These are phyloP conservation scores for Mastacembelus armatus DNA, from an alignment of 2,797 vertebrate genomes.

Conservation along the genomic window DNA sequence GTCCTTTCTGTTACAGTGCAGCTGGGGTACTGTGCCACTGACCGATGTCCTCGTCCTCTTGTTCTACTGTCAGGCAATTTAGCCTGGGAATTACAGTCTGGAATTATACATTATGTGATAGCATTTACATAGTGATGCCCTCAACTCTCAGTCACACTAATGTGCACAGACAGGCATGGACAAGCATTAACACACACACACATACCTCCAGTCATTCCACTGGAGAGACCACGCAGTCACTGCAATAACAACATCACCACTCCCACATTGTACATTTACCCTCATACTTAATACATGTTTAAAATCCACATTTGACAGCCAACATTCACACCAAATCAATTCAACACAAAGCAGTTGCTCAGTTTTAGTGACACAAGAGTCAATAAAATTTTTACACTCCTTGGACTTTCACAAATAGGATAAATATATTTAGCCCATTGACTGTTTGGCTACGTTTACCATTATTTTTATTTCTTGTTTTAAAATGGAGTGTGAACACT, in stretches of 20 bases:
- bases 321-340: too few species aligned
- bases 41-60: slow-evolving; percentile 3
- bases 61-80: slow-evolving; percentile 29
- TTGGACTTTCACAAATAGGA: too few species aligned
- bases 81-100: slow-evolving; percentile 39
- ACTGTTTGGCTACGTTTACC: too few species aligned
- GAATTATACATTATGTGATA: slow-evolving; percentile 50
- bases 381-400: too few species aligned
- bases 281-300: too few species aligned
- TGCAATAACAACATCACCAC: slow-evolving; percentile 31
- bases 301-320: too few species aligned
- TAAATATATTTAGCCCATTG: too few species aligned
- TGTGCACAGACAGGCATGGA: slow-evolving; percentile 6
- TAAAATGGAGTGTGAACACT: too few species aligned
- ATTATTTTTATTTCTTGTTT: too few species aligned
- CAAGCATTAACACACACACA: background rate
- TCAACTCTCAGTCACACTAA: slow-evolving; percentile 37
- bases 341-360: too few species aligned
- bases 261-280: too few species aligned
- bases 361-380: too few species aligned
- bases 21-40: background rate
- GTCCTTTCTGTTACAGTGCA: slow-evolving; percentile 15
- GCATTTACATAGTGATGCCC: slow-evolving; percentile 31
- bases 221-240: slow-evolving; percentile 7
- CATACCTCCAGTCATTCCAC: slow-evolving; percentile 7